These are phyloP conservation scores for Phyllotreta cruciferae DNA, from an alignment of 2,888 invertebrate genomes.

Conservation along the genomic window DNA sequence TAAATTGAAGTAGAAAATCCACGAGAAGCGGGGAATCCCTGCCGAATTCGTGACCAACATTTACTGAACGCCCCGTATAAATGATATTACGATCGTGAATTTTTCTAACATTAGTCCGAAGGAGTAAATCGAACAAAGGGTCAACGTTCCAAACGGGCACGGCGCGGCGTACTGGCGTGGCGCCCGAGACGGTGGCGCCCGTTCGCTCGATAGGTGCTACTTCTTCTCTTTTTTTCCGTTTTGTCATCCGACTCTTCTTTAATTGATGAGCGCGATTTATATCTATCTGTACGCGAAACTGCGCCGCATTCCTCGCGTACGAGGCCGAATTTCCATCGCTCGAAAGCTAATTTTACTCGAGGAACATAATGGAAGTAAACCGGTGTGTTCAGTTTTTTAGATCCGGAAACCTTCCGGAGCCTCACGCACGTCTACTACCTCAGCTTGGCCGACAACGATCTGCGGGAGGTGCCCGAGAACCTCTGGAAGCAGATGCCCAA, in stretches of 20 bases:
- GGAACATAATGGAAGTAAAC: too few species aligned
- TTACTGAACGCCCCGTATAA: too few species aligned
- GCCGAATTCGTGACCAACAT: too few species aligned
- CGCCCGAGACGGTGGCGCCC: slow-evolving; percentile 46
- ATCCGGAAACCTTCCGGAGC: slow-evolving; percentile 77
- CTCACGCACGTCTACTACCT: slow-evolving; percentile 76
- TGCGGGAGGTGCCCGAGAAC: slow-evolving; percentile 78
- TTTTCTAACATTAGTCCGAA: background rate
- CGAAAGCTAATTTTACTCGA: too few species aligned
- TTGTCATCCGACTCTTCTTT: slow-evolving; percentile 12
- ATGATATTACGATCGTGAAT: too few species aligned
- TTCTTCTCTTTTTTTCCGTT: slow-evolving; percentile 37
- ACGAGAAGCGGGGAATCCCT: too few species aligned
- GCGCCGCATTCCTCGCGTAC: too few species aligned
- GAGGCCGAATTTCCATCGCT: too few species aligned
- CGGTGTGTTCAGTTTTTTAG: slow-evolving; percentile 67
- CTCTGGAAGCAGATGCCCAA: slow-evolving; percentile 78
- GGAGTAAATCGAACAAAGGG: slow-evolving; percentile 38
- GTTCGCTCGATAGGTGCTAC: slow-evolving; percentile 39
- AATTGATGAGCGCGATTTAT: slow-evolving; percentile 35
- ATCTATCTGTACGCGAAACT: too few species aligned
- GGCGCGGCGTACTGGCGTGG: slow-evolving; percentile 31
- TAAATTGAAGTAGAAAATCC: too few species aligned
- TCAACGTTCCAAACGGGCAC: slow-evolving; percentile 37
- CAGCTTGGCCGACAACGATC: slow-evolving; percentile 80